Percentiles rank a stretch among this genome's conserved stretches.
phyloP scores from a whole-genome alignment of 2,797 vertebrate species.

The Triplophysa bombifrons region DNA sequence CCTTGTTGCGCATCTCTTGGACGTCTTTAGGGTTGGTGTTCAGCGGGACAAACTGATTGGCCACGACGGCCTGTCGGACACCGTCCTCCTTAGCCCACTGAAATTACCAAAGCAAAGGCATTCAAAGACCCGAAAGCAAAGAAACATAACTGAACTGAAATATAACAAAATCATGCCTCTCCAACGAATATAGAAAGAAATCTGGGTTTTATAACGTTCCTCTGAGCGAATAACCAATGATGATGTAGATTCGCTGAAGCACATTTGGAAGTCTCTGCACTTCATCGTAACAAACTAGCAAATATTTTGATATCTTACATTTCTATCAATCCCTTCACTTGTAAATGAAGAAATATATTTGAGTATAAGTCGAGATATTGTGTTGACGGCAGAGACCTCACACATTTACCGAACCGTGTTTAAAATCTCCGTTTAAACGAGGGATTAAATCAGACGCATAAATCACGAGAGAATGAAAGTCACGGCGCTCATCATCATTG shows the following conservation, averaged over 20 bases:
- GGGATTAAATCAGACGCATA: neutral
- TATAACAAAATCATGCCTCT: slow-evolving; percentile 82
- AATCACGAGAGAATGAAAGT: neutral
- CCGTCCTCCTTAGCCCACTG: slow-evolving; percentile 99
- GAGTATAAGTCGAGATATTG: neutral
- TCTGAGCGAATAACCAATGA: slow-evolving; percentile 74
- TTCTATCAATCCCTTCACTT: neutral
- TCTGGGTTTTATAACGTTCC: slow-evolving; percentile 54
- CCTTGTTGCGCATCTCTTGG: slow-evolving; percentile 99
- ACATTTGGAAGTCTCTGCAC: neutral
- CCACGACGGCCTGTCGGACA: slow-evolving; percentile 88
- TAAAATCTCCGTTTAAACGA: no score
- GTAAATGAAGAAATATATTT: neutral
- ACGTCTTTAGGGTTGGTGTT: slow-evolving; percentile 99
- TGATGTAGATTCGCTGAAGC: slow-evolving; percentile 62
- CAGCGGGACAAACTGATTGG: slow-evolving; percentile 98
- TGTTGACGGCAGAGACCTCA: neutral
- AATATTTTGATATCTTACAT: neutral
- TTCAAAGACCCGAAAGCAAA: slow-evolving; percentile 48
- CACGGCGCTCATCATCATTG: slow-evolving; percentile 81
- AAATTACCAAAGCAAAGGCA: slow-evolving; percentile 76
- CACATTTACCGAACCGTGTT: neutral
- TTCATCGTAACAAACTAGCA: neutral
- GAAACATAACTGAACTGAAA: slow-evolving; percentile 34
- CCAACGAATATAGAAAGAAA: slow-evolving; percentile 69